Evolutionary conservation across 2,113 vertebrate genomes (phyloP).

Genomic region (Rhabdomys dilectus): DNA sequence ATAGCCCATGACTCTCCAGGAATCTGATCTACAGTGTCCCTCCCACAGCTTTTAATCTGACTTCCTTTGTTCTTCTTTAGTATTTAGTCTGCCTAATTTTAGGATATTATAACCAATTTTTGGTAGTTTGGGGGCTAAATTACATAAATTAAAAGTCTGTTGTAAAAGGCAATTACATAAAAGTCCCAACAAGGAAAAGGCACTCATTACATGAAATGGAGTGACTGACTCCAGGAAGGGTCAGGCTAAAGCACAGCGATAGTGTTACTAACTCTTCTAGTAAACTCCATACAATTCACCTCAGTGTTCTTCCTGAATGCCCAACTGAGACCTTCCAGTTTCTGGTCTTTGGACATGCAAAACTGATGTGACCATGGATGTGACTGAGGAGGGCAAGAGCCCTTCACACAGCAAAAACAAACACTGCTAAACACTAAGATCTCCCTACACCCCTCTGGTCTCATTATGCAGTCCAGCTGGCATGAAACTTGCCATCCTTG

Average conservation of each 20-base stretch:
- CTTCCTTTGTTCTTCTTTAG: neutral
- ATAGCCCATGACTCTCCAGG: neutral
- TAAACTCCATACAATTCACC: neutral
- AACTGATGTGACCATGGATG: neutral
- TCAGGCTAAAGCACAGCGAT: neutral
- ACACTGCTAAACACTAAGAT: neutral
- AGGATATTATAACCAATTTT: neutral
- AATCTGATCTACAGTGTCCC: neutral
- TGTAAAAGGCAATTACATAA: neutral
- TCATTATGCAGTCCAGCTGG: neutral
- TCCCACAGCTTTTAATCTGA: neutral
- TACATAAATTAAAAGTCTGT: neutral
- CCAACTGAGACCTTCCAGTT: neutral
- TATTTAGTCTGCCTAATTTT: neutral
- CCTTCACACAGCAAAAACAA: neutral
- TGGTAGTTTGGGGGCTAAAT: neutral
- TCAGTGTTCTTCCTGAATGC: neutral
- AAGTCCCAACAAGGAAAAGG: neutral
- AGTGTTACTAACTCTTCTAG: neutral
- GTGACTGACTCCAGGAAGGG: neutral
- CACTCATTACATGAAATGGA: neutral
- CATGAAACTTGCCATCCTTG: neutral
- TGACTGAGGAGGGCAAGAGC: neutral
- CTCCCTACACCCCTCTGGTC: neutral
- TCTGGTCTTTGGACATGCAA: neutral